phyloP scores from a whole-genome alignment of 2,797 vertebrate genomes.

The Diglossa cyanea region DNA sequence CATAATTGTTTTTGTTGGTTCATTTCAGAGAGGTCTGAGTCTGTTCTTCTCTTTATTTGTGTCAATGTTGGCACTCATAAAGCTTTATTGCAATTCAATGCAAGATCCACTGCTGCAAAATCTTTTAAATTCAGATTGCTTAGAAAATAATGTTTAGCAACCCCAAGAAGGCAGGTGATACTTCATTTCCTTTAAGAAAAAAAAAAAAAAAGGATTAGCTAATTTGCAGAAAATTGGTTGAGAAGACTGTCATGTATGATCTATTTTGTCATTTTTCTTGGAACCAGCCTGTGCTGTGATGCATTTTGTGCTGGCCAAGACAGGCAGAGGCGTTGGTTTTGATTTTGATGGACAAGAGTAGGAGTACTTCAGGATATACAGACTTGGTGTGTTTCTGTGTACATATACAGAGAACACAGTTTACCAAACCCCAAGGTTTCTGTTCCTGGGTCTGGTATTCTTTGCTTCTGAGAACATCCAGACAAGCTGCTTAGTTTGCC shows the following conservation, averaged over 20 bases:
- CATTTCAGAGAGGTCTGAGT: neutral
- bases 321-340: neutral
- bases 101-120: neutral
- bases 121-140: neutral
- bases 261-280: neutral
- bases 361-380: neutral
- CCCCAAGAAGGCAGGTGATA: neutral
- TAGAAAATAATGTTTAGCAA: neutral
- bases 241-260: neutral
- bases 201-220: neutral
- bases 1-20: neutral
- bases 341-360: neutral
- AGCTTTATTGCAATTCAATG: neutral
- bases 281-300: neutral
- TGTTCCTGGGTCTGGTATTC: neutral
- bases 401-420: neutral
- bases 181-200: neutral
- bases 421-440: neutral
- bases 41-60: neutral
- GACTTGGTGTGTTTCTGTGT: neutral
- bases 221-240: neutral
- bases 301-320: neutral
- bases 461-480: neutral
- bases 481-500: neutral
- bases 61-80: neutral